Evolutionary conservation across 2,888 invertebrate genomes (phyloP).

Genomic region (Ernsta delagoae): DNA sequence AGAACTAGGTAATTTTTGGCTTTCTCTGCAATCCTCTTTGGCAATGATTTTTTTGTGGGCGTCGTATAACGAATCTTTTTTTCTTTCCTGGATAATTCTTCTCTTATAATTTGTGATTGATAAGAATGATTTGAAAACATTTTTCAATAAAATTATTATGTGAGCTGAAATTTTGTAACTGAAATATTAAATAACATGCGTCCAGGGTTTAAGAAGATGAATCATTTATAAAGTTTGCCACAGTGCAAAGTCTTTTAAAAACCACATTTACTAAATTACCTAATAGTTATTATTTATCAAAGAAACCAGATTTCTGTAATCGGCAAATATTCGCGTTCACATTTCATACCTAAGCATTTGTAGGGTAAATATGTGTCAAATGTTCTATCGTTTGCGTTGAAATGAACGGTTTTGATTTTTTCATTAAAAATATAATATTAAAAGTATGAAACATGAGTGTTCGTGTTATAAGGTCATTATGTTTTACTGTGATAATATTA

Average conservation of each 20-base stretch:
- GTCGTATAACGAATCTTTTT: constrained; percentile 20
- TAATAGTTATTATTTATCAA: not conserved
- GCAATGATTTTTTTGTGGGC: constrained; percentile 34
- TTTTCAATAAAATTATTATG: constrained; percentile 4
- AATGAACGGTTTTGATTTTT: not conserved
- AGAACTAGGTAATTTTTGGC: constrained; percentile 60
- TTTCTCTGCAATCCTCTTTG: constrained; percentile 45
- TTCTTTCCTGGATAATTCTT: constrained; percentile 45
- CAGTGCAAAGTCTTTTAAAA: too few species aligned
- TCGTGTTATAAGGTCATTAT: constrained; percentile 26
- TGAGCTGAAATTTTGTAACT: too few species aligned
- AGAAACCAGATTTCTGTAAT: too few species aligned
- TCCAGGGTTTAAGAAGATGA: too few species aligned
- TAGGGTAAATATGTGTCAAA: not conserved
- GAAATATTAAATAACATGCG: too few species aligned
- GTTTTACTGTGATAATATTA: constrained; percentile 7
- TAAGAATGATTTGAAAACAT: constrained; percentile 56
- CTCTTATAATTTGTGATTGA: constrained; percentile 56
- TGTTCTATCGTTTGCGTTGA: not conserved
- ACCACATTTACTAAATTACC: too few species aligned
- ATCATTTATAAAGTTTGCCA: too few species aligned
- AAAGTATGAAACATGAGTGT: constrained; percentile 5
- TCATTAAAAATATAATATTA: too few species aligned
- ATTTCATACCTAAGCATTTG: too few species aligned
- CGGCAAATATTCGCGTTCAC: too few species aligned